phyloP scores from a whole-genome alignment of 2,888 invertebrate species.

The Lepidochitona cinerea region DNA sequence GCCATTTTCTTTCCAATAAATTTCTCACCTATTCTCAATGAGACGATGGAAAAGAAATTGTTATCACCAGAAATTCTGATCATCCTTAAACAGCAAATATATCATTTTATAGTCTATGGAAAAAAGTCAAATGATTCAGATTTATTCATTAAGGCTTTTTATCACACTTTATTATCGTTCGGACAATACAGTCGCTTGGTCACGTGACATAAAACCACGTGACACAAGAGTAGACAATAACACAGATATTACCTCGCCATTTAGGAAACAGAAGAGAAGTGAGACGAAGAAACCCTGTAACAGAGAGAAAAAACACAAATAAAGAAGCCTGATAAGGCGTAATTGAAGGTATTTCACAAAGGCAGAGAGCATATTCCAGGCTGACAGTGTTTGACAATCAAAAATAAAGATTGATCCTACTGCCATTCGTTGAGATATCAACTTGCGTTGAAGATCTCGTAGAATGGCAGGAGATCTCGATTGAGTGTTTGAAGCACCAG shows the following conservation, averaged over 20 bases:
- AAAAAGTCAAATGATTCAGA: not conserved
- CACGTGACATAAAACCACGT: not conserved
- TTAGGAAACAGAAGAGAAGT: slow-evolving; percentile 83
- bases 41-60: not conserved
- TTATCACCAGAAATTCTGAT: too few relatives aligned
- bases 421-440: too few relatives aligned
- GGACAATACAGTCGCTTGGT: not conserved
- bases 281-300: slow-evolving; percentile 90
- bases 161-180: not conserved
- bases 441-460: too few relatives aligned
- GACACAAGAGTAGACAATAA: not conserved
- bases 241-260: slow-evolving; percentile 82
- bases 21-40: not conserved
- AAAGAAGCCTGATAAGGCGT: slow-evolving; percentile 90
- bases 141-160: not conserved
- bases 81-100: too few relatives aligned
- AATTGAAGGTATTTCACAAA: too few relatives aligned
- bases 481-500: too few relatives aligned
- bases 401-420: too few relatives aligned
- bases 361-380: too few relatives aligned
- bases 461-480: too few relatives aligned
- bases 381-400: too few relatives aligned
- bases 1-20: slow-evolving; percentile 4
- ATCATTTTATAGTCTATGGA: not conserved
- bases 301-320: slow-evolving; percentile 76